Evolutionary conservation across 2,888 invertebrate genomes (phyloP).

Genomic region (Argyresthia goedartella): DNA sequence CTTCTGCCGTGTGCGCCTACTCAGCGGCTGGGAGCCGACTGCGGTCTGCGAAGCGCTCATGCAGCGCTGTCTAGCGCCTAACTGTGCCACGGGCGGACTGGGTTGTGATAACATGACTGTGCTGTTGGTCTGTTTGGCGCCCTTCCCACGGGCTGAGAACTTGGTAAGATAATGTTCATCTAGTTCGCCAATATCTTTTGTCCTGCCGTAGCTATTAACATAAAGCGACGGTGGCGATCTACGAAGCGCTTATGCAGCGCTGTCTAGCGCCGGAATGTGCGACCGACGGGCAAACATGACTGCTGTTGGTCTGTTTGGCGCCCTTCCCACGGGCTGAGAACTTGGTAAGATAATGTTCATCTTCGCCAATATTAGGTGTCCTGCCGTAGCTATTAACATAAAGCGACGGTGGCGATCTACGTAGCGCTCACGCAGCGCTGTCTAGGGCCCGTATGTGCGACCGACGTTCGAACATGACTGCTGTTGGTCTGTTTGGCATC

Average conservation of each 20-base stretch:
- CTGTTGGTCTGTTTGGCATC: constrained; percentile 83
- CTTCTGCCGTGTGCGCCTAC: constrained; percentile 88
- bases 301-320: constrained; percentile 85
- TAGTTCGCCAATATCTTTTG: background rate
- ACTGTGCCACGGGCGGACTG: constrained; percentile 95
- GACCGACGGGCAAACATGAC: constrained; percentile 99
- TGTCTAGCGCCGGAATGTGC: constrained; percentile 98
- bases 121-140: constrained; percentile 82
- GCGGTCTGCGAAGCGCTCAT: constrained; percentile 96
- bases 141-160: constrained; percentile 31
- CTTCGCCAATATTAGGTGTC: too few species aligned
- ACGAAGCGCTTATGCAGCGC: constrained; percentile 94
- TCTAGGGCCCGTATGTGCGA: constrained; percentile 96
- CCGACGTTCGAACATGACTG: constrained; percentile 99
- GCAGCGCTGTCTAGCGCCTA: constrained; percentile 95
- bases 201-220: background rate
- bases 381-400: background rate
- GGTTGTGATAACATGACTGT: constrained; percentile 99
- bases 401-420: too few species aligned
- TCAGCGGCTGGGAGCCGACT: constrained; percentile 88
- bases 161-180: constrained; percentile 6
- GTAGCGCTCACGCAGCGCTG: constrained; percentile 78
- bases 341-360: constrained; percentile 7
- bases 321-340: constrained; percentile 35
- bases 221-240: constrained; percentile 70